phyloP scores from a whole-genome alignment of 1,140 invertebrate species.

The Gryon sp. region DNA sequence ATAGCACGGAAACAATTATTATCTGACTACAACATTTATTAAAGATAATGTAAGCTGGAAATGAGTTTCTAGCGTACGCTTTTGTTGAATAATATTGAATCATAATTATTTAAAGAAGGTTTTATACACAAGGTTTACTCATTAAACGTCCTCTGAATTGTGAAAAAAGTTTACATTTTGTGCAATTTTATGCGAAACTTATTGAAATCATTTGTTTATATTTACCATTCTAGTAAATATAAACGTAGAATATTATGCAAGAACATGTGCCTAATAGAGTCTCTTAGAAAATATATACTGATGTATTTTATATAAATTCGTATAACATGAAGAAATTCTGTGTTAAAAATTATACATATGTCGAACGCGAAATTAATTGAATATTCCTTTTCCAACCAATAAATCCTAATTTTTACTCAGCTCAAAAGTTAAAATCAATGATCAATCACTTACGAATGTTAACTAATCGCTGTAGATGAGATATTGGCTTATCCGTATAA shows the following conservation, averaged over 20 bases:
- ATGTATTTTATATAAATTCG: too few relatives aligned
- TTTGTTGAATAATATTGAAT: slow-evolving; percentile 36
- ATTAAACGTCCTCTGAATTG: too few relatives aligned
- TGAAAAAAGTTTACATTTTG: too few relatives aligned
- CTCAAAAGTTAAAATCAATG: slow-evolving; percentile 4
- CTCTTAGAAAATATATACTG: too few relatives aligned
- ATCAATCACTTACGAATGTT: slow-evolving; percentile 23
- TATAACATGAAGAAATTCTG: too few relatives aligned
- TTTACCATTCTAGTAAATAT: background rate
- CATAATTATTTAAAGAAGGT: slow-evolving; percentile 41
- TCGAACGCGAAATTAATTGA: too few relatives aligned
- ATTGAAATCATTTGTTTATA: slow-evolving; percentile 16
- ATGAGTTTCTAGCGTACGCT: slow-evolving; percentile 31
- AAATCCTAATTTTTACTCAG: slow-evolving; percentile 17
- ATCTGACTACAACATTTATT: slow-evolving; percentile 41
- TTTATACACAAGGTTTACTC: slow-evolving; percentile 5
- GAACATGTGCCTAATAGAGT: too few relatives aligned
- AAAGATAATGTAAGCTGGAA: slow-evolving; percentile 44
- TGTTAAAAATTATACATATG: too few relatives aligned
- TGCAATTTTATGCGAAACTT: slow-evolving; percentile 11
- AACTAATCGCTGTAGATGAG: slow-evolving; percentile 21
- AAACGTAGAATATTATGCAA: background rate
- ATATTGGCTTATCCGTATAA: too few relatives aligned
- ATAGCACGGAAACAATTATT: slow-evolving; percentile 36
- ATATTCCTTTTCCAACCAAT: too few relatives aligned